A percentile compares a stretch with the other conserved stretches of the same genome.
Evolutionary conservation across 2,888 invertebrate species (phyloP).

Genomic region (Branchipolynoe longqiensis): DNA sequence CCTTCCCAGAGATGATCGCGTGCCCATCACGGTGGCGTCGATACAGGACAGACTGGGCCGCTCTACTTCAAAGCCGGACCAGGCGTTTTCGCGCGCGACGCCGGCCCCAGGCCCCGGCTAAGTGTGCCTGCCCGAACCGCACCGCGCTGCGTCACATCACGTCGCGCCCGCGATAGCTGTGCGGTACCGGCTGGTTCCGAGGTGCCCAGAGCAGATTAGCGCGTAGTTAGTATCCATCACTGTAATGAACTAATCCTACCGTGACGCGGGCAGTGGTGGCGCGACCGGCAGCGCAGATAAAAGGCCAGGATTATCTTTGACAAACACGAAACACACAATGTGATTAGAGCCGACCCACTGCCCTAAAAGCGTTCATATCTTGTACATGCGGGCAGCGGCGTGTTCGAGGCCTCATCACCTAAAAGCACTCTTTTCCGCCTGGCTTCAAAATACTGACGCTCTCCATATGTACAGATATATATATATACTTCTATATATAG

Average conservation of each 20-base stretch:
- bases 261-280: not conserved
- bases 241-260: constrained; percentile 19
- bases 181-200: too few species aligned
- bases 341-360: constrained; percentile 3
- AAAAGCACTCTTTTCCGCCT: too few species aligned
- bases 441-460: too few species aligned
- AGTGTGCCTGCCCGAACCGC: too few species aligned
- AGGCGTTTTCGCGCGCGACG: too few species aligned
- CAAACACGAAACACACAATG: constrained; percentile 43
- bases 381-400: constrained; percentile 9
- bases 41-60: constrained; percentile 24
- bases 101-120: too few species aligned
- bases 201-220: constrained; percentile 28
- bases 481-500: too few species aligned
- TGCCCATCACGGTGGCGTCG: not conserved
- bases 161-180: too few species aligned
- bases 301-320: constrained; percentile 17
- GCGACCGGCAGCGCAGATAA: not conserved
- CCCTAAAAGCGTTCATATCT: constrained; percentile 43
- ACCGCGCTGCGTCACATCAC: too few species aligned
- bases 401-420: too few species aligned
- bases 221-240: constrained; percentile 34
- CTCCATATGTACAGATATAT: too few species aligned
- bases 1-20: not conserved
- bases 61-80: constrained; percentile 14